Conservation (phyloP, 2,888 invertebrate species). For the Augiades crinisus region DNA sequence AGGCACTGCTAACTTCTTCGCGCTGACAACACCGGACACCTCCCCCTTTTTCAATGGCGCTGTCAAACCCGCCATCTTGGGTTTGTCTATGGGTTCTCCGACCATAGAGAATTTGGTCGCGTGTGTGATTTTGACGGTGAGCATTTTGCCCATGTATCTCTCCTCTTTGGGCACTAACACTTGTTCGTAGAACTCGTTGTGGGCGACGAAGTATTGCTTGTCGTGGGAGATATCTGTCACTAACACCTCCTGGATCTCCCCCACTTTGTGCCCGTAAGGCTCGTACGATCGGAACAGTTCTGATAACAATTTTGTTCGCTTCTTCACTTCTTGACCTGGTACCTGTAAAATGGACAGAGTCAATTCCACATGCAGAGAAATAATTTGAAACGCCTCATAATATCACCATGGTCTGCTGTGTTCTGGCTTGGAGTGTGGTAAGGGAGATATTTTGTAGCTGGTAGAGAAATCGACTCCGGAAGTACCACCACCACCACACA, state of each 20-base stretch:
- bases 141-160: conserved; percentile 90
- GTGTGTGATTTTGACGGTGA: conserved; percentile 87
- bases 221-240: conserved; percentile 97
- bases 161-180: conserved; percentile 90
- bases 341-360: conserved; percentile 80
- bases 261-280: conserved; percentile 88
- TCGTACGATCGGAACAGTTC: conserved; percentile 95
- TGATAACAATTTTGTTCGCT: conserved; percentile 92
- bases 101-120: conserved; percentile 90
- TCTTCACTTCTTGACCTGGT: conserved; percentile 93
- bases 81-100: conserved; percentile 83
- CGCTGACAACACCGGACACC: conserved; percentile 70
- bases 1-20: conserved; percentile 46
- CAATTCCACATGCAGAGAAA: no score
- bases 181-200: conserved; percentile 97
- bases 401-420: no score
- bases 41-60: conserved; percentile 78
- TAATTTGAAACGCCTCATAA: no score
- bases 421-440: no score
- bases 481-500: no score
- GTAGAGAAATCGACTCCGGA: no score
- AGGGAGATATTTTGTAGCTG: no score
- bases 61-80: conserved; percentile 75
- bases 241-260: conserved; percentile 87
- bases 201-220: conserved; percentile 93